Conservation (phyloP, 1,140 invertebrate species). For the Probaryconus sp. region DNA sequence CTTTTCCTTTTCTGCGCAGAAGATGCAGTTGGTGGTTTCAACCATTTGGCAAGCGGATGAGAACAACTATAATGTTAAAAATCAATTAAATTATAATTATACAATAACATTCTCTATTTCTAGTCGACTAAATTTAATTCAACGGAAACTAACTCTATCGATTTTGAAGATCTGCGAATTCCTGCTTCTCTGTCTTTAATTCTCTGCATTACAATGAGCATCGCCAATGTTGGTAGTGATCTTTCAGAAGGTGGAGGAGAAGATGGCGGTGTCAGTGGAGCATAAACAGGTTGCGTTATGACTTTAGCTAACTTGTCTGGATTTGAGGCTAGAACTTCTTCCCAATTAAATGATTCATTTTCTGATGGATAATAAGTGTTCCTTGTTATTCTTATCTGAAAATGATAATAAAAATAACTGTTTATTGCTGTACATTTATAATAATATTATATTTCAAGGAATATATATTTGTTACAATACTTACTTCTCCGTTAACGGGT, state of each 20-base stretch:
- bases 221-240: conserved; percentile 78
- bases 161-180: conserved; percentile 61
- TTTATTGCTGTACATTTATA: neutral
- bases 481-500: conserved; percentile 74
- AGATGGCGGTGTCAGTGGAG: conserved; percentile 71
- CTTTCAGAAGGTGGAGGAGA: conserved; percentile 63
- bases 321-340: conserved; percentile 73
- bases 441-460: neutral
- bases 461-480: conserved; percentile 24
- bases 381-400: conserved; percentile 74
- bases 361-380: conserved; percentile 64
- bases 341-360: conserved; percentile 73
- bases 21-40: too few species aligned
- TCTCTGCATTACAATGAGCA: conserved; percentile 76
- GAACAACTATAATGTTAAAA: conserved; percentile 36
- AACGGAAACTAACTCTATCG: conserved; percentile 68
- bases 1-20: too few species aligned
- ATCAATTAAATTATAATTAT: conserved; percentile 16
- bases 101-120: too few species aligned
- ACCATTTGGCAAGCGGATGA: too few species aligned
- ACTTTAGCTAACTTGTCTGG: conserved; percentile 76
- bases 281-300: conserved; percentile 65
- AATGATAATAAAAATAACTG: conserved; percentile 5
- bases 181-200: conserved; percentile 69
- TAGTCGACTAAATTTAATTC: too few species aligned